These are phyloP conservation scores for Lamprotornis superbus DNA, from an alignment of 2,113 vertebrate genomes.

Conservation along the genomic window DNA sequence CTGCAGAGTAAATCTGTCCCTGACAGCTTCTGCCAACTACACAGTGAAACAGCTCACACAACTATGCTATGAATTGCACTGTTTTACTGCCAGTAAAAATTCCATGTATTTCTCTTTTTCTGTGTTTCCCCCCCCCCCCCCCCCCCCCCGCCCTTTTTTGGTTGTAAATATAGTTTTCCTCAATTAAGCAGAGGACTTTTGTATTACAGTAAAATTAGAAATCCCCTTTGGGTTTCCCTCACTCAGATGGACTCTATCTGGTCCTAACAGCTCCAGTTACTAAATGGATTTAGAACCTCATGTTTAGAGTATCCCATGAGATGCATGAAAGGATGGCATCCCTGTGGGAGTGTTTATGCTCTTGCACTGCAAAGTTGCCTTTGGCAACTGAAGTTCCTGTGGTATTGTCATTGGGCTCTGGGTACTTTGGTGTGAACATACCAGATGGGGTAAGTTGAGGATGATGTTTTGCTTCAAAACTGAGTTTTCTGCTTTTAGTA, in stretches of 20 bases:
- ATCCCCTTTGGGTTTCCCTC: not conserved
- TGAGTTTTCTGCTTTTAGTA: not conserved
- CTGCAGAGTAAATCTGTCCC: not conserved
- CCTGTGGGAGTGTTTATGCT: not conserved
- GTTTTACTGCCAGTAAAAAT: not conserved
- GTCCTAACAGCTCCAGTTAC: not conserved
- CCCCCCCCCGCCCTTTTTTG: too few relatives aligned
- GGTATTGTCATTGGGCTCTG: not conserved
- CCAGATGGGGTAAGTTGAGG: not conserved
- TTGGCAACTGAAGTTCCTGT: not conserved
- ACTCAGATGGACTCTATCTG: not conserved
- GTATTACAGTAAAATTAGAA: not conserved
- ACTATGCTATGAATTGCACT: not conserved
- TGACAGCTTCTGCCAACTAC: not conserved
- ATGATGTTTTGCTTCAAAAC: not conserved
- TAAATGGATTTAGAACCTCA: not conserved
- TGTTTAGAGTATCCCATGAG: not conserved
- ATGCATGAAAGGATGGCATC: not conserved
- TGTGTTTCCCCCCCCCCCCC: fast-evolving
- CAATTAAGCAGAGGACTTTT: not conserved
- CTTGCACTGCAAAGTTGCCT: not conserved
- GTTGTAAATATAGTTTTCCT: not conserved
- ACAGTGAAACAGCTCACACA: not conserved
- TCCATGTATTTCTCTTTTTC: not conserved
- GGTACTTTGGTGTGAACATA: not conserved